These are phyloP conservation scores for Chymomyza fuscimana DNA, from an alignment of 2,888 invertebrate species.

Conservation along the genomic window DNA sequence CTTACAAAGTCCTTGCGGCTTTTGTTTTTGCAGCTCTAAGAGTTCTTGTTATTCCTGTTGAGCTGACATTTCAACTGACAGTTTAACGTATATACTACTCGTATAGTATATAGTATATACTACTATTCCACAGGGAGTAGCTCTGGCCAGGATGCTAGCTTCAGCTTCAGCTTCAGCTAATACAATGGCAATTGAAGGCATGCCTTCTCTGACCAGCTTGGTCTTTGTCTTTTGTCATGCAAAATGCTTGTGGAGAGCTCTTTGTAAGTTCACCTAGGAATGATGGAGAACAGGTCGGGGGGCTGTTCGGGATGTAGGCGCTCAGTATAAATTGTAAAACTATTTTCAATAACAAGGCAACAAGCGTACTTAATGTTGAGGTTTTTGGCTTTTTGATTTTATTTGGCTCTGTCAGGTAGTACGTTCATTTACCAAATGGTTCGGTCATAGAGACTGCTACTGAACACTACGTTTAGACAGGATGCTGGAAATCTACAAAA, in stretches of 20 bases:
- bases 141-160: slow-evolving; percentile 5
- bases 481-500: too few relatives aligned
- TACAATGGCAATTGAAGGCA: not conserved
- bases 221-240: slow-evolving; percentile 60
- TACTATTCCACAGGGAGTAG: not conserved
- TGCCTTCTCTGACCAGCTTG: not conserved
- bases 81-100: slow-evolving; percentile 30
- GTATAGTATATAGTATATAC: not conserved
- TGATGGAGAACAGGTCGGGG: not conserved
- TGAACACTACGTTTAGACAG: too few relatives aligned
- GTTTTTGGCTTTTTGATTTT: slow-evolving; percentile 15
- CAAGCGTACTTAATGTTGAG: slow-evolving; percentile 48
- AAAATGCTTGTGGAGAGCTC: slow-evolving; percentile 43
- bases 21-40: slow-evolving; percentile 13
- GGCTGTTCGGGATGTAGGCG: not conserved
- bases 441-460: not conserved
- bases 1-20: slow-evolving; percentile 15
- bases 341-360: slow-evolving; percentile 69
- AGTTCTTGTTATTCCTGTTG: slow-evolving; percentile 21
- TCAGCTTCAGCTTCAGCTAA: not conserved
- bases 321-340: slow-evolving; percentile 71
- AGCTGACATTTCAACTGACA: slow-evolving; percentile 74
- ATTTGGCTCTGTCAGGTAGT: slow-evolving; percentile 1
- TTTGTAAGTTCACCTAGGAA: not conserved
- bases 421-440: not conserved